A percentile compares a stretch with the other conserved stretches of the same genome.
Evolutionary conservation across 37 sponge, comb jelly and placozoan genomes (phyloP).

Genomic region (Geodia barretti): DNA sequence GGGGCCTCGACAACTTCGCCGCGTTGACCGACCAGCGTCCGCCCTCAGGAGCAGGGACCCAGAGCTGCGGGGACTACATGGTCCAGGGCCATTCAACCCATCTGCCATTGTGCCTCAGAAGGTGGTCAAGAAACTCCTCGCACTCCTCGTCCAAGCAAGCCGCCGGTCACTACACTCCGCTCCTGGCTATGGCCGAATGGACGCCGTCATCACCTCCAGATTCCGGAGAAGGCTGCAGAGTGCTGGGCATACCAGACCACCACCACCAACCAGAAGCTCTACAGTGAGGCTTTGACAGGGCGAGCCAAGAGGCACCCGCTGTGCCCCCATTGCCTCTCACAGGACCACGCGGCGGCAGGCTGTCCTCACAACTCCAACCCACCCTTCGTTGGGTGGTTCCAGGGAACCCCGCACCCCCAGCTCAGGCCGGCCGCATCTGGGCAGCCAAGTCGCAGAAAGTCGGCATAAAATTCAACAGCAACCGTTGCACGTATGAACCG

Average conservation of each 20-base stretch:
- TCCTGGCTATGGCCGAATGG: neutral
- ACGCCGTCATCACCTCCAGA: neutral
- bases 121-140: no score
- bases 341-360: neutral
- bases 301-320: neutral
- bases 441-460: no score
- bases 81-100: no score
- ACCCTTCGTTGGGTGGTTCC: no score
- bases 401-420: no score
- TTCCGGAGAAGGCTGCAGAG: slow-evolving; percentile 2
- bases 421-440: no score
- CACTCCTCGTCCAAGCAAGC: neutral
- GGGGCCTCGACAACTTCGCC: no score
- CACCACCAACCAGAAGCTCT: neutral
- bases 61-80: neutral
- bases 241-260: slow-evolving; percentile 8
- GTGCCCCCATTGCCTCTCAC: neutral
- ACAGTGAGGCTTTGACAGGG: slow-evolving; percentile 2
- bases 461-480: no score
- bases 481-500: no score
- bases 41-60: neutral
- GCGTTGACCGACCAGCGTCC: neutral
- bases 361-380: neutral
- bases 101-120: no score
- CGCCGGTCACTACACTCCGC: neutral